Conservation (phyloP, 2,888 invertebrate genomes). For the Nysson spinosus region DNA sequence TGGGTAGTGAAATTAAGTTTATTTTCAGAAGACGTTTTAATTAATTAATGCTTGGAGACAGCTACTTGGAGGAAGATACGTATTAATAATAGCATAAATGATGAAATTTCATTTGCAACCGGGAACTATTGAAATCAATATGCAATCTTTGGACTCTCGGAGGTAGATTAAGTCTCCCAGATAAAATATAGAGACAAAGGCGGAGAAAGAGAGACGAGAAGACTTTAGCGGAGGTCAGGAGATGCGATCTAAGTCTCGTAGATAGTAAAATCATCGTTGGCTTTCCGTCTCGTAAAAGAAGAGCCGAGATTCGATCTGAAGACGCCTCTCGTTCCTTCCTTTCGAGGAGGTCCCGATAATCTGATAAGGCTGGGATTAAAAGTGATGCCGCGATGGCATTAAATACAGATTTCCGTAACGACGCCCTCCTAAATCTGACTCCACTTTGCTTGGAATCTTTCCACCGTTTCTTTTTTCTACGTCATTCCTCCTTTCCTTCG, state of each 20-base stretch:
- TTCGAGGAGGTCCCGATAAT: conserved; percentile 51
- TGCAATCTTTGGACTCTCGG: conserved; percentile 49
- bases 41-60: too few species aligned
- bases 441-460: background rate
- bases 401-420: conserved; percentile 58
- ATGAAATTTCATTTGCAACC: too few species aligned
- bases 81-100: too few species aligned
- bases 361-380: conserved; percentile 67
- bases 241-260: conserved; percentile 47
- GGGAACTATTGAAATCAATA: conserved; percentile 58
- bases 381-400: conserved; percentile 51
- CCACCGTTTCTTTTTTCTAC: too few species aligned
- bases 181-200: conserved; percentile 36
- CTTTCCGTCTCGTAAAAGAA: conserved; percentile 51
- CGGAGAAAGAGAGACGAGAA: background rate
- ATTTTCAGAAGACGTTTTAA: too few species aligned
- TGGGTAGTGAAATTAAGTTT: too few species aligned
- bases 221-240: conserved; percentile 54
- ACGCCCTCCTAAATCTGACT: background rate
- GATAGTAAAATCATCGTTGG: conserved; percentile 37
- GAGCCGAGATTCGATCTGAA: conserved; percentile 53
- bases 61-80: too few species aligned
- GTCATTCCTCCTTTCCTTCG: too few species aligned
- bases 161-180: conserved; percentile 43
- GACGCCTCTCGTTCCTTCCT: conserved; percentile 30